Evolutionary conservation across 2,888 invertebrate genomes (phyloP), one percentile per base, ranked within the genome.

Genomic region (Lasioglossum leucozonium): DNA sequence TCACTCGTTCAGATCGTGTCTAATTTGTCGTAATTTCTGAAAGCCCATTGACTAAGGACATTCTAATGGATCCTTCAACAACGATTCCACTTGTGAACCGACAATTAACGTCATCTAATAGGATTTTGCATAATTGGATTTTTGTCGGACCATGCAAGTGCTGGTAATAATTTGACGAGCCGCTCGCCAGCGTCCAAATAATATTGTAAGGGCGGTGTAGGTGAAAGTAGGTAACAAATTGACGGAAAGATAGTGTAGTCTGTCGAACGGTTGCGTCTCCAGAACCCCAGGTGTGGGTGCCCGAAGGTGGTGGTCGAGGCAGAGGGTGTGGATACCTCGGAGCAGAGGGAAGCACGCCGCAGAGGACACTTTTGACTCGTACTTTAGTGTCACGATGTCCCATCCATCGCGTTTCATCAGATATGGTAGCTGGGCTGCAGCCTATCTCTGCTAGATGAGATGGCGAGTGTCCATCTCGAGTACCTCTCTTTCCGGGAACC

Each of bases 401-500:
- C 88, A 91, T 93, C 90, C 91, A 88, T 92, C 90, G 89, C 88
- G 89, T 88, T 88, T 91, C 92, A 93, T 92, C 92, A 92, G 92
- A 92, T 93, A 93, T 87, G 90, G 84, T 88, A 89, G 89, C 91
- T 89, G 89, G 90, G 90, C 91, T 90, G 88, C 87, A 80, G 91
- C 87, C 89, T 93, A 93, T 93, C 92, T 92, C 83, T 85, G 87
- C 91, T 91, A 93, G 92, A 91, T 92, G 92, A 92, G 92, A 93
- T 91, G 91, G 88, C 91, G 90, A 89, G 91, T 90, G 90, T 91
- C 88, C 91, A 87, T 92, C 90, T 88, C 88, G 83, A 72, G 81
- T 81, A 77, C 88, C 86, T 90, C 89, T 91, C 90, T 92, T 93
- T 93, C 94, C 91, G 90, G 92, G 93, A 94, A 94, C 91, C 89